These are phyloP conservation scores for Podotricha telesiphe DNA, from an alignment of 2,888 invertebrate genomes.

Conservation along the genomic window DNA sequence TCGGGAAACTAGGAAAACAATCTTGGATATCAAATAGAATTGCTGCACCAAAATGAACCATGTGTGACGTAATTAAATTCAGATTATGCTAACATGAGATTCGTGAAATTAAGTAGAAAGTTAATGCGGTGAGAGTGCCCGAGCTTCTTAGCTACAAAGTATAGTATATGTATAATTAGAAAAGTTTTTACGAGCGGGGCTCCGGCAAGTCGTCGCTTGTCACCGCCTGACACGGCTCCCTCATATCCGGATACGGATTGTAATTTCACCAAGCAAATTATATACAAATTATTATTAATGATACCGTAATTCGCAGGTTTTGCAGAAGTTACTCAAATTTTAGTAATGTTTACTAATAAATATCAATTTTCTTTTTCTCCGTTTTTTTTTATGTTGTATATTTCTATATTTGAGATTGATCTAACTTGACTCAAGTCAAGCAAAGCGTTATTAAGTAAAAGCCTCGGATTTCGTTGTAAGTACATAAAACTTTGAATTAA, in stretches of 20 bases:
- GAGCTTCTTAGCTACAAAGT: slow-evolving; percentile 77
- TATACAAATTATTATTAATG: slow-evolving; percentile 68
- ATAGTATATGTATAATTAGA: slow-evolving; percentile 82
- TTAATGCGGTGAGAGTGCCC: slow-evolving; percentile 67
- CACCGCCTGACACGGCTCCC: slow-evolving; percentile 69
- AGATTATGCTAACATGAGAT: slow-evolving; percentile 60
- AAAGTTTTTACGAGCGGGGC: slow-evolving; percentile 80
- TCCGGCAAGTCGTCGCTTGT: slow-evolving; percentile 73
- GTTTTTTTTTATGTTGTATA: neutral
- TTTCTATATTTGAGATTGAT: neutral
- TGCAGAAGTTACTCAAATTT: slow-evolving; percentile 15
- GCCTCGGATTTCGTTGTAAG: too few relatives aligned
- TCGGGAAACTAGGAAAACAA: slow-evolving; percentile 7
- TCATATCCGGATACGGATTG: slow-evolving; percentile 72
- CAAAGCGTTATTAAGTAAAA: too few relatives aligned
- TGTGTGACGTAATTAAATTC: slow-evolving; percentile 43
- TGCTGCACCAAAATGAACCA: slow-evolving; percentile 6
- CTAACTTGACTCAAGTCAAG: neutral
- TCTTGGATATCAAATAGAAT: slow-evolving; percentile 8
- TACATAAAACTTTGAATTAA: too few relatives aligned
- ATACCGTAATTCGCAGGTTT: slow-evolving; percentile 43
- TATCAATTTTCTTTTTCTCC: neutral
- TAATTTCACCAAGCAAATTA: slow-evolving; percentile 75
- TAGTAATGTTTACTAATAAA: neutral
- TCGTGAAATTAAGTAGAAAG: slow-evolving; percentile 76